These are phyloP conservation scores for Oreochromis mossambicus DNA, from an alignment of 2,797 vertebrate genomes.

Conservation along the genomic window DNA sequence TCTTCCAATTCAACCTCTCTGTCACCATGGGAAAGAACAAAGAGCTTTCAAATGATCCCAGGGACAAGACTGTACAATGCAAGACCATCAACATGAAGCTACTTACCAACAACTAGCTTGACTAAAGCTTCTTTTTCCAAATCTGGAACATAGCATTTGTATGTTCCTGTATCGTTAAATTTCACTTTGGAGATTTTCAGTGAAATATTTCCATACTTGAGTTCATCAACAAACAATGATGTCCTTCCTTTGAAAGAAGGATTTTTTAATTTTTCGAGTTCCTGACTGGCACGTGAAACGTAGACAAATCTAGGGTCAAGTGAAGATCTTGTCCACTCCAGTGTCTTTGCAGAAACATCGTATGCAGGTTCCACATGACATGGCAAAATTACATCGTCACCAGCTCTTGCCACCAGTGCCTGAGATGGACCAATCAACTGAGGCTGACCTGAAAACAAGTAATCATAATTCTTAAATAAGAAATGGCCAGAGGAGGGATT, in stretches of 20 bases:
- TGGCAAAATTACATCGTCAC: neutral
- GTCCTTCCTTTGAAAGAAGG: neutral
- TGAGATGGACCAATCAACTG: neutral
- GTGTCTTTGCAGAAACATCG: fast-evolving
- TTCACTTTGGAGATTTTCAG: neutral
- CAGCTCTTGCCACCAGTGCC: fast-evolving
- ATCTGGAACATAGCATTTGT: fast-evolving
- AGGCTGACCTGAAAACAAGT: neutral
- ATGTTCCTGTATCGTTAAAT: fast-evolving
- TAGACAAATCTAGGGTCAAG: fast-evolving
- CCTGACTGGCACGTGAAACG: fast-evolving
- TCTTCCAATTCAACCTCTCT: fast-evolving
- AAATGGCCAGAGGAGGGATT: fast-evolving
- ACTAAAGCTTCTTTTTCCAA: fast-evolving
- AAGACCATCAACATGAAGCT: neutral
- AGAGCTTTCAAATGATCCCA: fast-evolving
- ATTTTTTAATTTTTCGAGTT: fast-evolving
- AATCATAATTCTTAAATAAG: neutral
- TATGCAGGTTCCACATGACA: neutral
- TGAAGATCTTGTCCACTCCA: fast-evolving
- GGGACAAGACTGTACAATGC: fast-evolving
- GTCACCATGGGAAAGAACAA: fast-evolving
- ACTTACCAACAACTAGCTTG: neutral
- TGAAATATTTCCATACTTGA: neutral
- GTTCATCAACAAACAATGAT: fast-evolving